Evolutionary conservation across 2,113 vertebrate genomes (phyloP), one percentile per base, ranked within the genome.

Genomic region (Eidolon helvum): DNA sequence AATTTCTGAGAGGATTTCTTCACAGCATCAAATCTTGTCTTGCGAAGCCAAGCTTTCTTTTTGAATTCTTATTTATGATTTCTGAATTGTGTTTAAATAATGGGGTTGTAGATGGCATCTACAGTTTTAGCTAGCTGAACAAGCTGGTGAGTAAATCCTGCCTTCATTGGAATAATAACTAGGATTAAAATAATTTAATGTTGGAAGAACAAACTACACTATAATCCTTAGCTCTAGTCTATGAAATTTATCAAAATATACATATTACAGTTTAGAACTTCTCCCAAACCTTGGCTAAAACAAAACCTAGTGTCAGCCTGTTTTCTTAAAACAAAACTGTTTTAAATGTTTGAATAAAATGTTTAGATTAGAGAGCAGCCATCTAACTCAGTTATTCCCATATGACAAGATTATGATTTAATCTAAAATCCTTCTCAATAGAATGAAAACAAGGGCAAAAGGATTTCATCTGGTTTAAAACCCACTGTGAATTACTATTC

Each of bases 11-110:
- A 85, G 61, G 43, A 24, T 94, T 85, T 84, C 71, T 61, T 87
- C 12, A 68, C 0, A 2, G n/a, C n/a, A 48, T 79, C 38, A 8
- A 50, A 91, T 91, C 28, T 50, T 21, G 18, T 78, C 80, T 95
- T 94, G 50, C 4, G 80, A 75, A 87, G 94, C 19, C 8, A 9
- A 96, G 24, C 24, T 87, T 38, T 91, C 55, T 88, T 91, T 96
- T 71, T 92, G 80, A 90, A 84, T 89, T 80, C 38, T 57, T 93
- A 77, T 75, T 96, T 95, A 75, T 97, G 78, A 97, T 92, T 93
- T 95, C 69, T 96, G 78, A 94, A 82, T 24, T 87, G 26, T 87
- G 35, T 74, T 95, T 96, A 85, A 94, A 82, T 78, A 92, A 80
- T 45, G 45, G 18, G 14, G 38, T 61, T 83, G 43, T 90, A 82